These are phyloP conservation scores for Nebria brevicollis DNA, from an alignment of 2,888 invertebrate genomes.

Conservation along the genomic window DNA sequence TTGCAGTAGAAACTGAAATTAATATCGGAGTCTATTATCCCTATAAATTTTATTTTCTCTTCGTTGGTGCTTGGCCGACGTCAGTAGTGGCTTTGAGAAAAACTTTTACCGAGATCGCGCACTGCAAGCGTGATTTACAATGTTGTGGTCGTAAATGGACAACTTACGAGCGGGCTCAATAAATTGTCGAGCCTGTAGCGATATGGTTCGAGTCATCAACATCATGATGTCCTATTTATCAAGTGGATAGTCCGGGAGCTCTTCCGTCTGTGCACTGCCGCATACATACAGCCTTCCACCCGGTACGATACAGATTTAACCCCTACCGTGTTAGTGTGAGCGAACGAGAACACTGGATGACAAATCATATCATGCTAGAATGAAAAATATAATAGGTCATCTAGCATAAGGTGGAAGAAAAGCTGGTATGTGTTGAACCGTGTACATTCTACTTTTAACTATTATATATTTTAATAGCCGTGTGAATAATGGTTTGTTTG, in stretches of 20 bases:
- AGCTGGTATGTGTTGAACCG: not conserved
- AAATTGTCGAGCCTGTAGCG: constrained; percentile 31
- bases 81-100: not conserved
- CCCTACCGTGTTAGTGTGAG: not conserved
- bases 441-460: not conserved
- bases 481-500: not conserved
- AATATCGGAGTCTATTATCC: not conserved
- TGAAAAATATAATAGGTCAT: constrained; percentile 1
- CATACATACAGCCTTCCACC: not conserved
- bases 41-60: not conserved
- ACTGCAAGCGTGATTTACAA: constrained; percentile 29
- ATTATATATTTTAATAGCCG: not conserved
- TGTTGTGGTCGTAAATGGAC: constrained; percentile 34
- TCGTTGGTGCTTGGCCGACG: not conserved
- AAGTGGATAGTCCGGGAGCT: not conserved
- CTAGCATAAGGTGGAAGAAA: not conserved
- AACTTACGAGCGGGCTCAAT: constrained; percentile 31
- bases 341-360: not conserved
- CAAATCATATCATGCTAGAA: not conserved
- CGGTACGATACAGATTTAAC: not conserved
- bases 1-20: not conserved
- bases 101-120: not conserved
- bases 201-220: constrained; percentile 41
- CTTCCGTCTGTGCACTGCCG: not conserved
- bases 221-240: constrained; percentile 32